A percentile compares a stretch with the other conserved stretches of the same genome.
These are phyloP conservation scores for Nothoprocta perdicaria DNA, from an alignment of 2,113 vertebrate genomes.

Conservation along the genomic window DNA sequence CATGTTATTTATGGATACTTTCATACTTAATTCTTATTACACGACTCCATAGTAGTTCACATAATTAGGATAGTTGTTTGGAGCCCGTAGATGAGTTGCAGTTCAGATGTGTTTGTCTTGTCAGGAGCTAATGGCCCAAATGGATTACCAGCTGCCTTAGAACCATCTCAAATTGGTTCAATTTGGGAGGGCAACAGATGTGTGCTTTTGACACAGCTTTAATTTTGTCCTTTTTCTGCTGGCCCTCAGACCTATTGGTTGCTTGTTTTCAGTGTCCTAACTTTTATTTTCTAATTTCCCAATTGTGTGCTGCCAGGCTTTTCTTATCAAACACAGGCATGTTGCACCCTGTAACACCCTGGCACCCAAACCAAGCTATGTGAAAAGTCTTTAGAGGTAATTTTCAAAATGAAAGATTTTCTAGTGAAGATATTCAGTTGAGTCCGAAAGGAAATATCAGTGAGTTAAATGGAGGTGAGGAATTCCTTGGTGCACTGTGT, in stretches of 20 bases:
- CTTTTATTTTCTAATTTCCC: neutral
- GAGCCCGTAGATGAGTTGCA: neutral
- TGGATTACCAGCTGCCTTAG: neutral
- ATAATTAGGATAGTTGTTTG: neutral
- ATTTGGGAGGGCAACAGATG: neutral
- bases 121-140: neutral
- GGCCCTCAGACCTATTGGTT: neutral
- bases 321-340: rapidly evolving
- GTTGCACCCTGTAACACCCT: neutral
- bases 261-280: neutral
- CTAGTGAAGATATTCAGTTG: neutral
- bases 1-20: neutral
- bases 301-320: neutral
- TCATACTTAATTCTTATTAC: neutral
- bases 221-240: neutral
- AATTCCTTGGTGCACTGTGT: neutral
- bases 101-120: neutral
- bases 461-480: neutral
- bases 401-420: neutral
- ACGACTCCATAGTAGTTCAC: neutral
- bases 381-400: neutral
- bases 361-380: neutral
- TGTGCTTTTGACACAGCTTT: neutral
- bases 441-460: neutral
- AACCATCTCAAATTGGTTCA: neutral